These are phyloP conservation scores for Zele albiditarsus DNA, from an alignment of 2,888 invertebrate species.

Conservation along the genomic window DNA sequence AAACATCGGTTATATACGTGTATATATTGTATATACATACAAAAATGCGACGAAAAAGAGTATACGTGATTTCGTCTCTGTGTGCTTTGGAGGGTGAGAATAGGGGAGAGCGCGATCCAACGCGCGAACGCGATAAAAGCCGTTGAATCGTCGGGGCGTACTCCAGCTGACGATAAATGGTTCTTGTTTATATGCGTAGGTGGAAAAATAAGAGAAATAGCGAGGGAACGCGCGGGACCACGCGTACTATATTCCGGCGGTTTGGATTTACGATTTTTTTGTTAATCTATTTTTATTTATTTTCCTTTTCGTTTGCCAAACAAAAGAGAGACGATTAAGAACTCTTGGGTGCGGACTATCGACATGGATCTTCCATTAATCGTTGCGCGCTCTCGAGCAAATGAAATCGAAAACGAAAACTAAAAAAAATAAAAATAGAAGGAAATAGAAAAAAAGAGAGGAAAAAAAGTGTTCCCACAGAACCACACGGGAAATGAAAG, in stretches of 20 bases:
- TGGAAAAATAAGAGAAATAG: conserved; percentile 30
- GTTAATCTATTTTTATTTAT: neutral
- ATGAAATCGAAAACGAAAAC: neutral
- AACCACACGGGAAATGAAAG: neutral
- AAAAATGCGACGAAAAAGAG: neutral
- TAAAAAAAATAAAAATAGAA: neutral
- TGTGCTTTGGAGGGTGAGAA: neutral
- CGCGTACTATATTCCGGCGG: neutral
- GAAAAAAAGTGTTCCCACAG: neutral
- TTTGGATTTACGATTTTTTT: conserved; percentile 10
- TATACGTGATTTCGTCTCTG: neutral
- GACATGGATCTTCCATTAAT: conserved; percentile 32
- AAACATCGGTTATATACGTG: neutral
- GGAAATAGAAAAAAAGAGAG: neutral
- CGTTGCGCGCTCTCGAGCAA: neutral
- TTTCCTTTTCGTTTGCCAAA: neutral
- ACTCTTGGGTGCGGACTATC: conserved; percentile 9
- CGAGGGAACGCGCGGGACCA: neutral
- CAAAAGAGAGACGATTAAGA: conserved; percentile 29
- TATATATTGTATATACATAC: neutral
- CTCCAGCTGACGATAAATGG: conserved; percentile 36
- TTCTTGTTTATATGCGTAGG: conserved; percentile 38
- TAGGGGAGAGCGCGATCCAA: conserved; percentile 33
- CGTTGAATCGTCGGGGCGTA: conserved; percentile 33
- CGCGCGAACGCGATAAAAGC: conserved; percentile 37